Conservation (phyloP, 1,140 invertebrate species). For the Condylostylus longicornis region DNA sequence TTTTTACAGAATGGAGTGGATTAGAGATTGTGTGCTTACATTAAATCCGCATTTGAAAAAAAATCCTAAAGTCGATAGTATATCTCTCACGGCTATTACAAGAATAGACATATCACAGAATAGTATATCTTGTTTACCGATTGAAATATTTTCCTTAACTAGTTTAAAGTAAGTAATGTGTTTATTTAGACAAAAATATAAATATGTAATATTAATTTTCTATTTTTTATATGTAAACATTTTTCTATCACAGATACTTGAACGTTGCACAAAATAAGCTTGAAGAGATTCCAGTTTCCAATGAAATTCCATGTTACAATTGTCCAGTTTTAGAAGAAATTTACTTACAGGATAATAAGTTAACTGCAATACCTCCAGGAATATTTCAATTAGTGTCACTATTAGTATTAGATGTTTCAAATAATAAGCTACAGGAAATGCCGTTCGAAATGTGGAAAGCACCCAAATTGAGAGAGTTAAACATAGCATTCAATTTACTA, state of each 20-base stretch:
- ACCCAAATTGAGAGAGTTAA: slow-evolving; percentile 76
- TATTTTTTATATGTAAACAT: neutral
- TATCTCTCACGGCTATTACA: slow-evolving; percentile 78
- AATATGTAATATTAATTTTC: slow-evolving; percentile 23
- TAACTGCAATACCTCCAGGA: slow-evolving; percentile 63
- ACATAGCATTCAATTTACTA: slow-evolving; percentile 81
- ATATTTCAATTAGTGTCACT: slow-evolving; percentile 69
- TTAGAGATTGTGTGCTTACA: slow-evolving; percentile 65
- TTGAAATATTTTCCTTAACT: slow-evolving; percentile 66
- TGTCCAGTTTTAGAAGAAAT: slow-evolving; percentile 77
- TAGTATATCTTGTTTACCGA: slow-evolving; percentile 62
- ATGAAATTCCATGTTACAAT: slow-evolving; percentile 32
- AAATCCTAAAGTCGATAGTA: slow-evolving; percentile 49
- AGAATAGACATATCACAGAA: slow-evolving; percentile 89
- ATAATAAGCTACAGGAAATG: slow-evolving; percentile 79
- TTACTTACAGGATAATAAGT: slow-evolving; percentile 72
- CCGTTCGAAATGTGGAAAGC: slow-evolving; percentile 82
- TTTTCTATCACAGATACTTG: slow-evolving; percentile 45
- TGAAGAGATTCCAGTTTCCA: slow-evolving; percentile 32
- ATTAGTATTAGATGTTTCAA: slow-evolving; percentile 73
- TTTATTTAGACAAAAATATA: neutral
- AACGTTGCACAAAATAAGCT: slow-evolving; percentile 82
- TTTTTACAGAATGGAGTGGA: slow-evolving; percentile 52
- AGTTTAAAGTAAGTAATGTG: slow-evolving; percentile 36
- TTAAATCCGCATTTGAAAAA: slow-evolving; percentile 70